Base-by-base conservation (phyloP, 2,888 invertebrate genomes). In the Eristalinus sepulchralis region DNA sequence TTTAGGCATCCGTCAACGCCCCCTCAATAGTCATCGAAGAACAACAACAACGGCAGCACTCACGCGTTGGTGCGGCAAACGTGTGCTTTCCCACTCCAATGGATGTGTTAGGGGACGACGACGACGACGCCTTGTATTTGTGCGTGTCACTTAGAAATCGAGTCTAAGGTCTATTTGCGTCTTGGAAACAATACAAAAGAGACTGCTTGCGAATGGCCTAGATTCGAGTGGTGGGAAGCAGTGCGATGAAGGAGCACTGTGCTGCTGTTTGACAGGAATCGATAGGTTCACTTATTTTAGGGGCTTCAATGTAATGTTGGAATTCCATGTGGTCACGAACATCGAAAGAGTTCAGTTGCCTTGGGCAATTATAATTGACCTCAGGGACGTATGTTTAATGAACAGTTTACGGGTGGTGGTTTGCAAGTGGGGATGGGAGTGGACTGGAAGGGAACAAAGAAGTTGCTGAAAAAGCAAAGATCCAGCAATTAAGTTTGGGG, bases 1-100 rank as follows among this genome's bases (percentile, higher is more conserved):
- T 39, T 71, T 13, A 11, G 36, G 60, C 9, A 17, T 47, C 71
- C 60, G 33, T 47, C 31, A n/a, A 62, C 62, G 60, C 62, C 71
- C 47, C 31, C 47, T 20, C 60, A 20, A 47, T 13, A 47, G 47
- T 53, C 17, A 36, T 39, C 36, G 13, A 47, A n/a, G 17, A 20
- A 24, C 24, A 33, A 22, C 62, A 31, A 60, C 60, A 71, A 36
- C 39, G 39, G 6, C 31, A 10, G 20, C 11, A 36, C 11, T 13
- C 2, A 11, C 36, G 13, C n/a, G 13, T n/a, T 39, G 39, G n/a
- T n/a, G 13, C 17, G 20, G 22, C 27, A 72, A 62, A 57, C 57
- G 68, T 36, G 57, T 59, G n/a, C 36, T n/a, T 13, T 9, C 20
- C 53, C 31, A 67, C 8, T 3, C 27, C 67, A 55, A 17, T 17